Conservation (phyloP, 2,113 vertebrate genomes). For the Anarrhichthys ocellatus region DNA sequence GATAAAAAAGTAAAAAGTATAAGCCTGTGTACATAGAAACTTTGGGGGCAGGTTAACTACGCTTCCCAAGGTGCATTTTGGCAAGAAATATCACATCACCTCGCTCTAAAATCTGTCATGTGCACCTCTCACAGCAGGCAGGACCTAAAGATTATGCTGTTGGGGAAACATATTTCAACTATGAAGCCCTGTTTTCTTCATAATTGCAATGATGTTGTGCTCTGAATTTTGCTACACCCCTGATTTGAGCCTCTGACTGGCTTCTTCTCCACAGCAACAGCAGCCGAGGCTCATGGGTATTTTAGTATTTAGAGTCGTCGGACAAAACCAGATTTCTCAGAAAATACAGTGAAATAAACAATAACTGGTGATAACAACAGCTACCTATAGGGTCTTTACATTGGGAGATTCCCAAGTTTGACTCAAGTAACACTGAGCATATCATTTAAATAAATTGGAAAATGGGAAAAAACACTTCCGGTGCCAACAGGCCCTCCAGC, state of each 20-base stretch:
- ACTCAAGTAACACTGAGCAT: background rate
- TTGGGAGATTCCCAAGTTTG: background rate
- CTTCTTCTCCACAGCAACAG: background rate
- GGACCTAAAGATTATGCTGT: background rate
- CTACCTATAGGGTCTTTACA: background rate
- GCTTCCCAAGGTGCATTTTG: background rate
- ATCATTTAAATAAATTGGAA: conserved; percentile 8
- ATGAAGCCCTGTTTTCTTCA: background rate
- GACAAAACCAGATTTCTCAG: background rate
- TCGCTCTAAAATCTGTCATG: background rate
- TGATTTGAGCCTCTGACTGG: background rate
- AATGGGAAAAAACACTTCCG: background rate
- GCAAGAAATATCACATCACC: background rate
- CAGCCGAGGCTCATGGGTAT: background rate
- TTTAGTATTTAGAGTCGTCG: background rate
- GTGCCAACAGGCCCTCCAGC: background rate
- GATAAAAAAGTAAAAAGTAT: background rate
- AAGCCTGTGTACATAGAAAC: background rate
- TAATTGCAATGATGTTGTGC: background rate
- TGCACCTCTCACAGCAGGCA: background rate
- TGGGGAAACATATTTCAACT: background rate
- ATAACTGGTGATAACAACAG: background rate
- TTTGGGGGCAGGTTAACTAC: background rate
- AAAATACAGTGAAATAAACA: too few relatives aligned
- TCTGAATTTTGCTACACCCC: background rate